Conservation (phyloP, 2,888 invertebrate species). For the Scrobipalpa costella region DNA sequence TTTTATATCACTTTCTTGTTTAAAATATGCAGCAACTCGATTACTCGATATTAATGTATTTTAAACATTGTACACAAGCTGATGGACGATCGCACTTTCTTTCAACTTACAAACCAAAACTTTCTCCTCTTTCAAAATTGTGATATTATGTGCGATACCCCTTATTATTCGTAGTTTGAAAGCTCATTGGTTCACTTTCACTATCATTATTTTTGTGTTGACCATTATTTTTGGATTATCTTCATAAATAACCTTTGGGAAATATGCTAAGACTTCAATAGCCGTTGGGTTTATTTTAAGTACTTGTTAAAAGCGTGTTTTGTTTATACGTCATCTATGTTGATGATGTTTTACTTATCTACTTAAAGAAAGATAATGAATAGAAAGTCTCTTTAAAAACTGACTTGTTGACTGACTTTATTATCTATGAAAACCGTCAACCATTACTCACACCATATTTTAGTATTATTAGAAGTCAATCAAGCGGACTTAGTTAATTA, state of each 20-base stretch:
- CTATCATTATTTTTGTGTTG: conserved; percentile 62
- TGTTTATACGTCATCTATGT: background rate
- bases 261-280: conserved; percentile 2
- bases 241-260: conserved; percentile 14
- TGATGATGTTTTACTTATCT: background rate
- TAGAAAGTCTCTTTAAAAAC: conserved; percentile 1
- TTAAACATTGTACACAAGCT: conserved; percentile 20
- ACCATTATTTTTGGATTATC: conserved; percentile 61
- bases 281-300: background rate
- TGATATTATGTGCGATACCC: conserved; percentile 70
- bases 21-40: no score
- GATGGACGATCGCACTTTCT: conserved; percentile 47
- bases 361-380: background rate
- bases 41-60: no score
- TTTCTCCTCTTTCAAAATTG: conserved; percentile 68
- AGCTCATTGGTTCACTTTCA: conserved; percentile 64
- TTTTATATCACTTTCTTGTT: no score
- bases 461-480: conserved; percentile 11
- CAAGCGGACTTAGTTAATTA: conserved; percentile 14
- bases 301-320: conserved; percentile 3
- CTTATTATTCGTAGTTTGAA: conserved; percentile 65
- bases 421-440: background rate
- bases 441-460: background rate
- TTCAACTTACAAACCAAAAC: conserved; percentile 49
- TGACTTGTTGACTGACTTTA: background rate